Base-by-base conservation (phyloP, 2,113 vertebrate species). In the Lophochroa leadbeateri region DNA sequence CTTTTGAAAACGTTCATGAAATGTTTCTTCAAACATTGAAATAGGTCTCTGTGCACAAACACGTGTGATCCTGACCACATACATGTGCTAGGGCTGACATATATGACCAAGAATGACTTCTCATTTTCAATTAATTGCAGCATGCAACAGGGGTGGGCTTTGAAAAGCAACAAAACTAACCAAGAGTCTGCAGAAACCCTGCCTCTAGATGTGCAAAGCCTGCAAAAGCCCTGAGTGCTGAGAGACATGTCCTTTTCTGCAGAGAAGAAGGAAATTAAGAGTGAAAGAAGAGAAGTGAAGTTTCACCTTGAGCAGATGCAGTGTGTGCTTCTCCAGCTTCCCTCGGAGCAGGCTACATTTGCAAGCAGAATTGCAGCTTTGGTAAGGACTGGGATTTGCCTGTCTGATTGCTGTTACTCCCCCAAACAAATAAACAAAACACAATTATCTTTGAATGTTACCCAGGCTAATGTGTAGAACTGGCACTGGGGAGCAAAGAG, bases 401-500 rank as follows among this genome's bases (percentile, higher is more conserved):
- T 91, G 67, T 79, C 91, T 94, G 94, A 92, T 79, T 84, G 70
- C 84, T 8, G 25, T 64, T 92, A 55, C 65, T 89, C 72, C 86
- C 46, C 77, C 13, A 92, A 89, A 92, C 93, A 96, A 95, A 95
- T 53, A 95, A 93, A 93, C 72, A 84, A 86, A 92, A 76, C 61
- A 58, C 79, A 92, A 94, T 95, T 95, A 93, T 91, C 90, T 92
- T 74, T 88, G 82, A 95, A 90, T 93, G 95, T 49, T 95, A 78
- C 83, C 88, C 92, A 79, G 83, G 82, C 94, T 95, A 61, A 92
- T 61, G 83, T 86, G 74, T 92, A 39, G 86, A 94, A 46, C 53
- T 63, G 83, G 67, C 91, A 74, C 83, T 46, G 78, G 95, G 88
- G 96, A 94, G 89, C 41, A 37, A 57, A 64, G 57, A 49, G 47